Base-by-base conservation (phyloP, 2,797 vertebrate genomes). In the Phrynocephalus vlangalii region DNA sequence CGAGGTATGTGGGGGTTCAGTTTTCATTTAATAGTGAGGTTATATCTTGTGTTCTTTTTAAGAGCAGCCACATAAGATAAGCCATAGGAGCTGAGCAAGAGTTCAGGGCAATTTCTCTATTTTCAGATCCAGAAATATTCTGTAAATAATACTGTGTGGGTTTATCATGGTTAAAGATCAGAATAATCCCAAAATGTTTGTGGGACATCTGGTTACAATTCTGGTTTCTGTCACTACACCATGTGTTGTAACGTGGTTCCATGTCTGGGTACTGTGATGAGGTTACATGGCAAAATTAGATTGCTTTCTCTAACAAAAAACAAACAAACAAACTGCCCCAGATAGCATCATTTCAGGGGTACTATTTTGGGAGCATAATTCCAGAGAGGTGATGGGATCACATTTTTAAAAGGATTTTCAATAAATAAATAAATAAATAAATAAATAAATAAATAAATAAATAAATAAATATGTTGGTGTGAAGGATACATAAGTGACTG, bases 101-200 rank as follows among this genome's bases (percentile, higher is more conserved):
- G 11, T 48, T 20, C 60, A 6, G 80, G 71, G 86, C 81, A 56
- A 2, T 72, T 80, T 86, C 44, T 76, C 3, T 1, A 81, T 24
- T 33, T 50, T 75, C 83, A 52, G 67, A 20, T 76, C 92, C 89
- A 75, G 66, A 87, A 87, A 50, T 82, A 67, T 6, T 11, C 28
- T 86, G 80, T 78, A 83, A 85, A 26, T 30, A 13, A 33, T n/a
- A 6, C 30, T 75, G 38, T 70, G 72, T 44, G 6, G 26, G 26
- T 48, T 13, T 15, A 63, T 13, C 24, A 30, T 18, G 15, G 30
- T 78, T 78, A 73, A 68, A 88, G 67, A 15, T 33, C 83, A 76
- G 71, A 88, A 85, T 2, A 83, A 0, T 9, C 93, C 67, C 68
- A 44, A 77, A 73, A 24, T 33, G 85, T 75, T 84, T 8, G 7